Percentiles rank a stretch among this genome's conserved stretches.
Conservation (phyloP, 2,888 invertebrate genomes). For the Drosophila prostipennis region DNA sequence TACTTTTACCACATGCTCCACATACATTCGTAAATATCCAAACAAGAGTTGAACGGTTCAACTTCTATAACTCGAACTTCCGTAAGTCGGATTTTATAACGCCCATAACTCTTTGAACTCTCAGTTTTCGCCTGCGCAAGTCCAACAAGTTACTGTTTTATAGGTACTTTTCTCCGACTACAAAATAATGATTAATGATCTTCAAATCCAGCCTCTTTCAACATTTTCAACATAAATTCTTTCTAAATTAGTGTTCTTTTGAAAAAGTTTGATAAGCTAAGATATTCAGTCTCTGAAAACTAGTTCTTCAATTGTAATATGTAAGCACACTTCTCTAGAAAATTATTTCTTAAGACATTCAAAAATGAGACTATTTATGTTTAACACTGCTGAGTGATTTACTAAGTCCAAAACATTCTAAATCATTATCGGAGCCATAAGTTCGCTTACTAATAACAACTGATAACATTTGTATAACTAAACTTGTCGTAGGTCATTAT, state of each 20-base stretch:
- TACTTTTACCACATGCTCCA: constrained; percentile 27
- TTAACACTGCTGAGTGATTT: too few species aligned
- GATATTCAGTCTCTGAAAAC: too few species aligned
- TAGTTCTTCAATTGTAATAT: too few species aligned
- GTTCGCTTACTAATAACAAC: background rate
- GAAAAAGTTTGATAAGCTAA: too few species aligned
- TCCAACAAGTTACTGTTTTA: background rate
- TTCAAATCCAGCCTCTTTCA: too few species aligned
- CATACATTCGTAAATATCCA: constrained; percentile 13
- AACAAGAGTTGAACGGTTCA: constrained; percentile 11
- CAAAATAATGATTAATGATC: too few species aligned
- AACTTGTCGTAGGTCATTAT: background rate
- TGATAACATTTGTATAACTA: background rate
- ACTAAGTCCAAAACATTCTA: too few species aligned
- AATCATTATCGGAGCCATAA: background rate
- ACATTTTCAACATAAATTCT: too few species aligned
- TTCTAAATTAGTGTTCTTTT: too few species aligned
- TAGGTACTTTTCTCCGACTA: background rate
- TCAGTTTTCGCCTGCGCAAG: background rate
- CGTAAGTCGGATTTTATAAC: constrained; percentile 13
- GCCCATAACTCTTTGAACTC: constrained; percentile 1
- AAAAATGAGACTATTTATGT: too few species aligned
- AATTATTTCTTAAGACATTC: background rate
- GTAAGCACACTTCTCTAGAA: background rate
- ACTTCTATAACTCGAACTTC: constrained; percentile 21